phyloP scores from a whole-genome alignment of 2,888 invertebrate genomes.

The Neoscelio sp. region DNA sequence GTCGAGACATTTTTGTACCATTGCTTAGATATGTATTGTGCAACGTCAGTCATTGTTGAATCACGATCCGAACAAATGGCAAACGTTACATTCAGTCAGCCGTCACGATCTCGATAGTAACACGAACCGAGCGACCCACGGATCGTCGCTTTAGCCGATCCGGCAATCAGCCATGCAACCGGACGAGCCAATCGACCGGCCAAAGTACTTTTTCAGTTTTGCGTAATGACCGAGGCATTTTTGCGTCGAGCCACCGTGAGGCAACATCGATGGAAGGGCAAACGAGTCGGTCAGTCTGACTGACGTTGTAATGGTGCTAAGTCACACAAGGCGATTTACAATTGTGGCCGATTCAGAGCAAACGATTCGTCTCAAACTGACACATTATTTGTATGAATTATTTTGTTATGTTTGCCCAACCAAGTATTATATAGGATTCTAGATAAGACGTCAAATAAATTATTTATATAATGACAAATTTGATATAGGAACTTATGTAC shows the following conservation, averaged over 20 bases:
- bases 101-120: constrained; percentile 55
- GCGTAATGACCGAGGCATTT: constrained; percentile 48
- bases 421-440: too few species aligned
- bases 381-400: too few species aligned
- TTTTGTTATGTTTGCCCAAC: too few species aligned
- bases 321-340: constrained; percentile 18
- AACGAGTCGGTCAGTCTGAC: constrained; percentile 37
- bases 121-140: constrained; percentile 39
- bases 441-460: too few species aligned
- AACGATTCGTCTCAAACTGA: constrained; percentile 4
- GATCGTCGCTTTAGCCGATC: constrained; percentile 51
- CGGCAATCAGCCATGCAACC: constrained; percentile 53
- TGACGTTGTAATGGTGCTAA: constrained; percentile 48
- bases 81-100: constrained; percentile 50
- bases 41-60: constrained; percentile 54
- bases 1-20: constrained; percentile 11
- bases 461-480: too few species aligned
- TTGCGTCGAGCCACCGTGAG: constrained; percentile 15
- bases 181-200: constrained; percentile 53
- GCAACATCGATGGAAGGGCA: constrained; percentile 30
- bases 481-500: too few species aligned
- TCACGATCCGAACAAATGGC: constrained; percentile 54
- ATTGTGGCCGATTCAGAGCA: constrained; percentile 13
- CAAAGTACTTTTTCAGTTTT: constrained; percentile 59
- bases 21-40: constrained; percentile 23